phyloP scores from a whole-genome alignment of 2,888 invertebrate genomes.

The Pyralis farinalis region DNA sequence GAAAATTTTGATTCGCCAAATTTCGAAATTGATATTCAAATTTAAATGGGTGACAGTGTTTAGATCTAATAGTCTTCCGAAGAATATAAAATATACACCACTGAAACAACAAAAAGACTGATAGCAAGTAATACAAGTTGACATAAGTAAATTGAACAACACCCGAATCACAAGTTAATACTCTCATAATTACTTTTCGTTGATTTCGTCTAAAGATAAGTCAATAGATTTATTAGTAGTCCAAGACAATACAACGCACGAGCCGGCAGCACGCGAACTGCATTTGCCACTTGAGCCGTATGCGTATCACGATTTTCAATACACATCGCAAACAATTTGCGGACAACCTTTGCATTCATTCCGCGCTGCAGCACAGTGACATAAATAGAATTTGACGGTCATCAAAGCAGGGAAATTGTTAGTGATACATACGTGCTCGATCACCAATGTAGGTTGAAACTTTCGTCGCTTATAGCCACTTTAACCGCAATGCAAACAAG shows the following conservation, averaged over 20 bases:
- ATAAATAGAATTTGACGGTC: conserved; percentile 56
- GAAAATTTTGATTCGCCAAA: too few species aligned
- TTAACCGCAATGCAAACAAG: conserved; percentile 69
- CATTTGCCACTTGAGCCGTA: conserved; percentile 49
- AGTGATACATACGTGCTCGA: conserved; percentile 59
- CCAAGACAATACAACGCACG: conserved; percentile 41
- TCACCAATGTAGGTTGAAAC: conserved; percentile 65
- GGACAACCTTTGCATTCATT: conserved; percentile 66
- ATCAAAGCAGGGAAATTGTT: conserved; percentile 65
- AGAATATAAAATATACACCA: too few species aligned
- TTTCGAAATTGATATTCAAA: too few species aligned
- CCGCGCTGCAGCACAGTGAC: conserved; percentile 62
- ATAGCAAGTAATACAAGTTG: too few species aligned
- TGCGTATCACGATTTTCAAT: conserved; percentile 26
- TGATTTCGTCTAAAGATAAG: too few species aligned
- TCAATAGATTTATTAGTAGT: conserved; percentile 21
- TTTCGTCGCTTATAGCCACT: conserved; percentile 62
- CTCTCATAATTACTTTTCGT: too few species aligned
- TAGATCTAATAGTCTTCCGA: too few species aligned
- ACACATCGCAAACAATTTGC: conserved; percentile 32
- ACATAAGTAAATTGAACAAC: too few species aligned
- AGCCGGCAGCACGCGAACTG: conserved; percentile 51
- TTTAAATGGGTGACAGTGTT: too few species aligned
- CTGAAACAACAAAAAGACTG: too few species aligned
- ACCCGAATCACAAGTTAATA: too few species aligned